These are phyloP conservation scores for Melieria picta DNA, from an alignment of 2,888 invertebrate genomes.

Conservation along the genomic window DNA sequence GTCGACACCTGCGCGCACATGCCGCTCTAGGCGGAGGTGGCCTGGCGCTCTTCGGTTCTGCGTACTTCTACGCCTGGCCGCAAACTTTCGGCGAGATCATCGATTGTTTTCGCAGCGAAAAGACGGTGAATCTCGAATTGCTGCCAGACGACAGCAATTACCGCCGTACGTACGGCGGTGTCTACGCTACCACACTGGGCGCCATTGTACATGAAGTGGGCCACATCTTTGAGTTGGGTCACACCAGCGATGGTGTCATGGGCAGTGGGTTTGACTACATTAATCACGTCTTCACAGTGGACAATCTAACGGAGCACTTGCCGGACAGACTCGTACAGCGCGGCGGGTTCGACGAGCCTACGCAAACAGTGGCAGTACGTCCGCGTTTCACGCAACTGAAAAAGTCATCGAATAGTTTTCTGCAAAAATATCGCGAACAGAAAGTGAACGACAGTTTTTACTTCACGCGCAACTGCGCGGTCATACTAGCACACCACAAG, in stretches of 20 bases:
- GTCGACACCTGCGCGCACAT: slow-evolving; percentile 79
- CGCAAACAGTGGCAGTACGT: slow-evolving; percentile 27
- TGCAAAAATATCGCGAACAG: slow-evolving; percentile 63
- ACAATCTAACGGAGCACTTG: slow-evolving; percentile 66
- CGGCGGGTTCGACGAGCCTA: not conserved
- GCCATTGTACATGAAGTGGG: slow-evolving; percentile 89
- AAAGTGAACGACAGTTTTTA: slow-evolving; percentile 61
- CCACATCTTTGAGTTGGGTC: slow-evolving; percentile 94
- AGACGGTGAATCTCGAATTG: slow-evolving; percentile 75
- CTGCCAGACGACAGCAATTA: slow-evolving; percentile 94
- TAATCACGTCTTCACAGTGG: slow-evolving; percentile 78
- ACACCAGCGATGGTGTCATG: slow-evolving; percentile 92
- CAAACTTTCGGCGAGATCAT: slow-evolving; percentile 75
- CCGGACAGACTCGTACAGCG: slow-evolving; percentile 57
- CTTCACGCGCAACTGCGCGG: slow-evolving; percentile 61
- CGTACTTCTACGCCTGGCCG: slow-evolving; percentile 92
- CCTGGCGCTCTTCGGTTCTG: slow-evolving; percentile 89
- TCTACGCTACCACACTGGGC: slow-evolving; percentile 90
- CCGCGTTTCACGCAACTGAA: slow-evolving; percentile 60
- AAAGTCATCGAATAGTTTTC: slow-evolving; percentile 45
- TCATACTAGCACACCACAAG: slow-evolving; percentile 60
- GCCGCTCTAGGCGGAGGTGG: slow-evolving; percentile 94
- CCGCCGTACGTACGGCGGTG: slow-evolving; percentile 85
- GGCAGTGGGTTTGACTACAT: slow-evolving; percentile 88
- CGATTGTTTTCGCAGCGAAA: slow-evolving; percentile 63